Evolutionary conservation across 2,113 vertebrate genomes (phyloP).

Genomic region (Takifugu bimaculatus): DNA sequence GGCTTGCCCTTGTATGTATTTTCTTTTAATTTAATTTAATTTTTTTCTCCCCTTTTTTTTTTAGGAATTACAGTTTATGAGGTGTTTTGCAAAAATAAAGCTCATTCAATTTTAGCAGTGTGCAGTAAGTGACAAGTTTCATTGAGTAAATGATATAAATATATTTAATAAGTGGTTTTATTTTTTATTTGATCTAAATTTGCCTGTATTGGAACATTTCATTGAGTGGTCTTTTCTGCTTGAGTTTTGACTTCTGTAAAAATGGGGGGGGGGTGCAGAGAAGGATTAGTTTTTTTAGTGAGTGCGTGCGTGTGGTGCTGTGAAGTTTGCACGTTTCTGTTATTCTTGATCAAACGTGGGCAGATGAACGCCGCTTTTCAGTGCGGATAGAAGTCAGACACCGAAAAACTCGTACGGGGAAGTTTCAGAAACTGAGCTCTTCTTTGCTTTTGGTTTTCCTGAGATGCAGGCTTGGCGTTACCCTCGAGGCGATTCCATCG

Average conservation of each 20-base stretch:
- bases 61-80: conserved; percentile 58
- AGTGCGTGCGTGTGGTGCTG: conserved; percentile 63
- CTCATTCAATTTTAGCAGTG: conserved; percentile 64
- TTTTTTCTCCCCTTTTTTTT: conserved; percentile 25
- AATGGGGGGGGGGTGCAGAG: conserved; percentile 64
- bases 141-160: conserved; percentile 50
- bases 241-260: conserved; percentile 62
- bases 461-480: conserved; percentile 37
- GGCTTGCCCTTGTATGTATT: conserved; percentile 57
- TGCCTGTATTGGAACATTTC: conserved; percentile 63
- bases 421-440: conserved; percentile 26
- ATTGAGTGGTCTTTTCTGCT: conserved; percentile 63
- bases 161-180: conserved; percentile 68
- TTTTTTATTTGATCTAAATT: conserved; percentile 58
- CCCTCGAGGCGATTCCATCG: conserved; percentile 27
- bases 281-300: conserved; percentile 69
- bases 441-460: conserved; percentile 38
- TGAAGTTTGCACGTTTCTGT: conserved; percentile 73
- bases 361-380: conserved; percentile 53
- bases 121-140: conserved; percentile 63
- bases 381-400: conserved; percentile 29
- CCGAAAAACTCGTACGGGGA: conserved; percentile 31
- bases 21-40: conserved; percentile 4
- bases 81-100: conserved; percentile 61
- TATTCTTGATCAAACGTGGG: conserved; percentile 53